These are phyloP conservation scores for Nesometra sesokonis DNA, from an alignment of 35 echinoderm and acorn worm species.

Conservation along the genomic window DNA sequence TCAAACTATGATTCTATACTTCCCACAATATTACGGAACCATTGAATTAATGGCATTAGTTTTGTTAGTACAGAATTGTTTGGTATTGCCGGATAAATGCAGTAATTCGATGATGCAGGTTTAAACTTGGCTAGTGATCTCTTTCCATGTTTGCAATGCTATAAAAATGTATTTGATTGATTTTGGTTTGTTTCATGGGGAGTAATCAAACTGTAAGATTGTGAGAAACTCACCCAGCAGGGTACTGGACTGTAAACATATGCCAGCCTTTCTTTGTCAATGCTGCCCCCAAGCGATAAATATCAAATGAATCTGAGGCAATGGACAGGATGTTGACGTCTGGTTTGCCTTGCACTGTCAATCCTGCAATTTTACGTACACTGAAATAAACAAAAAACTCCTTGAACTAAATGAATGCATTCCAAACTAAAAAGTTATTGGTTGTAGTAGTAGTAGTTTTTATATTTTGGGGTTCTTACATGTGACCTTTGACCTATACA, in stretches of 20 bases:
- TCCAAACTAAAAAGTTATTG: too few relatives aligned
- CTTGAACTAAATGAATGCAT: background rate
- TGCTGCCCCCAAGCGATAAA: conserved; percentile 46
- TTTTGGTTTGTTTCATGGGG: background rate
- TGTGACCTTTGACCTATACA: too few relatives aligned
- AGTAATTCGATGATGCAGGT: too few relatives aligned
- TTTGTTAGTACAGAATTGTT: too few relatives aligned
- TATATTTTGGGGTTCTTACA: too few relatives aligned
- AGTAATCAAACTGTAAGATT: background rate
- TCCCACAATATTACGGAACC: too few relatives aligned
- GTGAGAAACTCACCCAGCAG: conserved; percentile 47
- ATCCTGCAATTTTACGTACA: conserved; percentile 34
- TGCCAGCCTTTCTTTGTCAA: conserved; percentile 73
- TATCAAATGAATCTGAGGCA: conserved; percentile 60
- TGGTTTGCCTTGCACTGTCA: conserved; percentile 62
- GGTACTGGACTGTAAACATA: conserved; percentile 49
- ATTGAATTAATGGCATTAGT: too few relatives aligned
- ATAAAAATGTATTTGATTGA: background rate
- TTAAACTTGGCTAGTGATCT: too few relatives aligned
- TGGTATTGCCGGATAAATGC: too few relatives aligned
- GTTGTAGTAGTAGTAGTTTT: too few relatives aligned
- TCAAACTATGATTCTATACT: too few relatives aligned
- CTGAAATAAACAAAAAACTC: conserved; percentile 21
- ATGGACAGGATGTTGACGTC: conserved; percentile 56
- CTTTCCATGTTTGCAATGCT: too few relatives aligned